A percentile compares a stretch with the other conserved stretches of the same genome.
Evolutionary conservation across 2,888 invertebrate species (phyloP).

Genomic region (Eilema sororculum): DNA sequence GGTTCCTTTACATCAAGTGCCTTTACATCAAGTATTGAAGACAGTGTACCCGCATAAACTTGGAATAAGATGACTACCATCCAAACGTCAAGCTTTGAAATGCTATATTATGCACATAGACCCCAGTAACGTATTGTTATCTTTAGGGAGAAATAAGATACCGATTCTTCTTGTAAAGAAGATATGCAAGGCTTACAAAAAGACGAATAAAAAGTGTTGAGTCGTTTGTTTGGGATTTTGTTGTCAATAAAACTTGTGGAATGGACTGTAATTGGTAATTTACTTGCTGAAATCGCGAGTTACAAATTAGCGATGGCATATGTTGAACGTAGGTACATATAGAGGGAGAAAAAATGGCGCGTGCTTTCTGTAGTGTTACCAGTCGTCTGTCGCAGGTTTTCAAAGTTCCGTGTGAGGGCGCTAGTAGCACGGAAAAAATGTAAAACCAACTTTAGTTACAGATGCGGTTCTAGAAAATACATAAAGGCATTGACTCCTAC

Average conservation of each 20-base stretch:
- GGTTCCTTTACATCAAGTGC: neutral
- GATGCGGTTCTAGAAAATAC: neutral
- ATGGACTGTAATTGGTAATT: no score
- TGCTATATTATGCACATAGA: neutral
- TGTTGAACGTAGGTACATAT: no score
- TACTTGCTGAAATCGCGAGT: no score
- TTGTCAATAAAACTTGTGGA: no score
- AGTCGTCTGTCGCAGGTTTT: no score
- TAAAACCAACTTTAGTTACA: neutral
- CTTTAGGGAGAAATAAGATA: slow-evolving; percentile 1
- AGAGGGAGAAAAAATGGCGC: no score
- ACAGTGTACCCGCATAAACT: slow-evolving; percentile 1
- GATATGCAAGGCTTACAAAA: neutral
- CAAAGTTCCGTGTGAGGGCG: no score
- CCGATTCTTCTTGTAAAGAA: neutral
- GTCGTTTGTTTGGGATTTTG: no score
- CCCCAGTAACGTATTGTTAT: neutral
- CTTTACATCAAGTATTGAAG: neutral
- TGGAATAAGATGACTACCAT: neutral
- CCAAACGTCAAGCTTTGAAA: neutral
- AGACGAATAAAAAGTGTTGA: neutral
- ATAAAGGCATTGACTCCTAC: neutral
- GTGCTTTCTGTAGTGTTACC: no score
- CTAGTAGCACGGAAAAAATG: no score
- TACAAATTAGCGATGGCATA: no score